Evolutionary conservation across 2,113 vertebrate genomes (phyloP), one percentile per base, ranked within the genome.

Genomic region (Oreochromis niloticus): DNA sequence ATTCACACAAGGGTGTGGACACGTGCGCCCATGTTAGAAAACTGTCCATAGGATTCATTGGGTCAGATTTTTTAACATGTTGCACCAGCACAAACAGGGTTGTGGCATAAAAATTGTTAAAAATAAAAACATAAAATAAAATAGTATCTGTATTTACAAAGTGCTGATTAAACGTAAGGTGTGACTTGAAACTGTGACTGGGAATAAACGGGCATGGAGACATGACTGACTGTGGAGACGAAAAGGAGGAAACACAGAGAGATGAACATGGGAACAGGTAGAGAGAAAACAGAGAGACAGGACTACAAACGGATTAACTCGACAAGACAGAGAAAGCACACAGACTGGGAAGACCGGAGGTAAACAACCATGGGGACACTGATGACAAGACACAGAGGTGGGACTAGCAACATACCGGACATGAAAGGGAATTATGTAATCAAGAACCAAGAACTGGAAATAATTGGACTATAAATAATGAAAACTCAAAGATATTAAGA

Each of bases 211-310:
- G 14, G 10, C 30, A 61, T 10, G 57, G 30, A 61, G 57, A 61
- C 30, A 0, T 61, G 30, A 19, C 3, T 19, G 30, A 34, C 57
- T 61, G 57, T 19, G 57, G 5, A 61, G 8, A 61, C 16, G 17
- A 61, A 61, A 34, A 34, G 9, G 57, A 61, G 14, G 30, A 61
- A 61, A 61, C 57, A 61, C 8, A 61, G 16, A 34, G 30, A 10
- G 57, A 34, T 34, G 9, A 61, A 6, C 9, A 61, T 61, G 57
- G 30, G 5, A 61, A 61, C 9, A 61, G 30, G 16, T 1, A 61
- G 16, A 30, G 34, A 0, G 57, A 61, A 34, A 34, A 34, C 3
- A 6, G 5, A 61, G 9, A 6, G 0, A 61, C 13, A 14, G 43
- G 43, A 46, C 13, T 7, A 48, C 14, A 10, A 61, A 61, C 8